phyloP scores from a whole-genome alignment of 2,113 vertebrate species.

The Rafetus swinhoei region DNA sequence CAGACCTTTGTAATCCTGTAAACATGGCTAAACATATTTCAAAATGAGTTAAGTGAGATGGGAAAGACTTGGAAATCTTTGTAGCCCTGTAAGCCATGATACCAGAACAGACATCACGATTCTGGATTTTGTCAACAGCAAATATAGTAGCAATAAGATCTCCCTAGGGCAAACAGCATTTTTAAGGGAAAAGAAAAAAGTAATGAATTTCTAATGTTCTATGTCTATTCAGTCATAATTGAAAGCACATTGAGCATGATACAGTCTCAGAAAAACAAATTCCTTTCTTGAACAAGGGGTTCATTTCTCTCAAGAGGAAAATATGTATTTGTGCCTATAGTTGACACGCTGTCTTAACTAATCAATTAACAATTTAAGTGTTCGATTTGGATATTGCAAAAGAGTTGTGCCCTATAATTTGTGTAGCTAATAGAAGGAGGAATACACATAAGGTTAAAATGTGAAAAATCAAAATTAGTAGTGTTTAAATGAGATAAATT shows the following conservation, averaged over 20 bases:
- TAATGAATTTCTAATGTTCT: not conserved
- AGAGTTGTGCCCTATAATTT: not conserved
- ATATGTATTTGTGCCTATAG: not conserved
- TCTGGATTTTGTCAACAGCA: not conserved
- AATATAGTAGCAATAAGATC: not conserved
- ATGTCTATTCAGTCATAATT: not conserved
- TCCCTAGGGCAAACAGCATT: not conserved
- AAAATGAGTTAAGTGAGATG: not conserved
- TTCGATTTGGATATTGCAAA: not conserved
- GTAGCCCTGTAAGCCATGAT: not conserved
- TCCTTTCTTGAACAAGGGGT: not conserved
- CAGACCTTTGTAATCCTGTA: not conserved
- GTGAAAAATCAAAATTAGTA: not conserved
- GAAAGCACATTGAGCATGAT: not conserved
- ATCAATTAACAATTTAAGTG: not conserved
- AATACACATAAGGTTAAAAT: not conserved
- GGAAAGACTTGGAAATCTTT: not conserved
- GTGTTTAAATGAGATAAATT: not conserved
- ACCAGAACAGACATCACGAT: not conserved
- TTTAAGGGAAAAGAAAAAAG: not conserved
- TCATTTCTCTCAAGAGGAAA: not conserved
- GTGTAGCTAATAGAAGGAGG: not conserved
- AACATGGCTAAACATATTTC: not conserved
- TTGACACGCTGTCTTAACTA: not conserved
- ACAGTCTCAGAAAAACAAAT: not conserved